These are phyloP conservation scores for Acheta domesticus DNA, from an alignment of 2,888 invertebrate species.

Conservation along the genomic window DNA sequence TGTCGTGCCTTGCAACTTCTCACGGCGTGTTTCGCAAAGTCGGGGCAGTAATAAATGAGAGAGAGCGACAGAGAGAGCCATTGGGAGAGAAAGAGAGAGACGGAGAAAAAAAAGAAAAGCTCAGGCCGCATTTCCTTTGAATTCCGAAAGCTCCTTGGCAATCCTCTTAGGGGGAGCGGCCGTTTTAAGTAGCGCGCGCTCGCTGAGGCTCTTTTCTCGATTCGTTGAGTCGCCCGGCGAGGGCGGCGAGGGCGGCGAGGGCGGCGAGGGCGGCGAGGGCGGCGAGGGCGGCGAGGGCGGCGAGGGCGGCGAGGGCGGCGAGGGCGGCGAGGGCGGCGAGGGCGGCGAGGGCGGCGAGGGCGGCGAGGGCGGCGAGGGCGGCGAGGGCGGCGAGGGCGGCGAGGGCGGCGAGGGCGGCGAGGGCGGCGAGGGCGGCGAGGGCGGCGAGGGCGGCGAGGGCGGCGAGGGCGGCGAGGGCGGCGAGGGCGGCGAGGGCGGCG, in stretches of 20 bases:
- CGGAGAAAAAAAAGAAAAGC: not conserved
- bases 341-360: no score
- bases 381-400: no score
- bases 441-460: no score
- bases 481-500: no score
- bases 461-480: no score
- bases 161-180: not conserved
- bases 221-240: not conserved
- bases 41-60: not conserved
- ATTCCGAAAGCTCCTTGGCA: conserved; percentile 7
- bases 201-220: not conserved
- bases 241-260: not conserved
- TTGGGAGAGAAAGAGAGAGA: no score
- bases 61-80: not conserved
- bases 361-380: no score
- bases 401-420: no score
- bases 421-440: no score
- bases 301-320: not conserved
- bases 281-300: not conserved
- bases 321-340: no score
- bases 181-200: not conserved
- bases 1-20: conserved; percentile 18
- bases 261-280: not conserved
- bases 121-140: conserved; percentile 18
- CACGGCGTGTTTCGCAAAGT: conserved; percentile 5